Percentiles rank a stretch among this genome's conserved stretches.
Conservation (phyloP, 37 sponge, comb jelly and placozoan species). For the Halichondria panicea region DNA sequence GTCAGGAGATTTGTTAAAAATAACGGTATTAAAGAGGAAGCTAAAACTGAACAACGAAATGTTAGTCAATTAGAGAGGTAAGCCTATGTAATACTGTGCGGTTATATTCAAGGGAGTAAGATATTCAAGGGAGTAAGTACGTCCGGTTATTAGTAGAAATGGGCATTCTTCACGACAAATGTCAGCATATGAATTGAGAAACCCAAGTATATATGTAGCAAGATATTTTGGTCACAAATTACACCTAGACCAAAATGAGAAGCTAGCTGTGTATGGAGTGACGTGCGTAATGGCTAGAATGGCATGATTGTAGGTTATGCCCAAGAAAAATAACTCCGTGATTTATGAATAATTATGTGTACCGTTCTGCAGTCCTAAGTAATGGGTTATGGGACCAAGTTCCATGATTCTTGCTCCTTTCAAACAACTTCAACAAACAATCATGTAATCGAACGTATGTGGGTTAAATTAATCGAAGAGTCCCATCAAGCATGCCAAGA, state of each 20-base stretch:
- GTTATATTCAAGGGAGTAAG: neutral
- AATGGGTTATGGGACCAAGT: slow-evolving; percentile 38
- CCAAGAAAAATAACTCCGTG: slow-evolving; percentile 14
- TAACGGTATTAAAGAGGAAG: neutral
- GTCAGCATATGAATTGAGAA: neutral
- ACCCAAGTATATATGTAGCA: neutral
- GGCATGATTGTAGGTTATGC: slow-evolving; percentile 7
- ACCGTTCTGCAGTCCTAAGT: slow-evolving; percentile 12
- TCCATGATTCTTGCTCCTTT: neutral
- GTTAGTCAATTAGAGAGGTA: slow-evolving; percentile 4
- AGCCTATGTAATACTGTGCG: neutral
- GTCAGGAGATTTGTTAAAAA: slow-evolving; percentile 7
- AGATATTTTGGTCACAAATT: slow-evolving; percentile 12
- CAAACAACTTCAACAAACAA: slow-evolving; percentile 16
- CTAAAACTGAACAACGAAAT: neutral
- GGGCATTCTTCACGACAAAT: neutral
- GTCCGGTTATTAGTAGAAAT: neutral
- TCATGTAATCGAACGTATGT: slow-evolving; percentile 19
- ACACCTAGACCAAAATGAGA: slow-evolving; percentile 31
- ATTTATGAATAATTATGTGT: slow-evolving; percentile 30
- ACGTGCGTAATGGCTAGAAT: slow-evolving; percentile 19
- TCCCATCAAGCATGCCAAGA: slow-evolving; percentile 1
- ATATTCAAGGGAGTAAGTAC: neutral
- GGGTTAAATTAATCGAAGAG: slow-evolving; percentile 38
- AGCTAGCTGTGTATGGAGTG: slow-evolving; percentile 26